A percentile compares a stretch with the other conserved stretches of the same genome.
Conservation (phyloP, 2,888 invertebrate genomes). For the Mythimna impura region DNA sequence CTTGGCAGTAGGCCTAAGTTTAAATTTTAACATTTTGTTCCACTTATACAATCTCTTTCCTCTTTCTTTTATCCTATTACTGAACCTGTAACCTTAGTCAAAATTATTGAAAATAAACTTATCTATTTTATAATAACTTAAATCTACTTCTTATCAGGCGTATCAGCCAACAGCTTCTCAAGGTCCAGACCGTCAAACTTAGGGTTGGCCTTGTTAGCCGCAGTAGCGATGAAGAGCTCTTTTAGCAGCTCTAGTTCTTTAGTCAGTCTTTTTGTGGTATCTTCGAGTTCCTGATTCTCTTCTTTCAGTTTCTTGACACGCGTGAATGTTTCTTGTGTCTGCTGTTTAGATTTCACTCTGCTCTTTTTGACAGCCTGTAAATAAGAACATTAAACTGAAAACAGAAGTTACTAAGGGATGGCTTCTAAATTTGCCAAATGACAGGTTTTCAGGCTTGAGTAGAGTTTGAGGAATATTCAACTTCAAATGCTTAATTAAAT, state of each 20-base stretch:
- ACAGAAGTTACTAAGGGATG: too few species aligned
- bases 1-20: not conserved
- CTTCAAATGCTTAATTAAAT: too few species aligned
- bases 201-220: conserved; percentile 38
- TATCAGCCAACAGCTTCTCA: conserved; percentile 52
- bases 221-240: conserved; percentile 55
- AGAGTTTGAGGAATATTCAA: too few species aligned
- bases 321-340: conserved; percentile 51
- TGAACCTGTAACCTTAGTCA: too few species aligned
- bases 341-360: conserved; percentile 51
- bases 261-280: conserved; percentile 52
- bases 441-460: too few species aligned
- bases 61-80: too few species aligned
- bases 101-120: too few species aligned
- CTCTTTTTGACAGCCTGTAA: conserved; percentile 59
- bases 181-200: conserved; percentile 54
- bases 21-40: conserved; percentile 9
- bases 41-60: not conserved
- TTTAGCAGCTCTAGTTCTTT: conserved; percentile 50
- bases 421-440: too few species aligned
- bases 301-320: conserved; percentile 51
- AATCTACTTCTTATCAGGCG: conserved; percentile 45
- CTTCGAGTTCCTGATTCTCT: conserved; percentile 53
- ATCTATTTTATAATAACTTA: not conserved
- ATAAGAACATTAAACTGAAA: not conserved